Conservation (phyloP, 2,797 vertebrate genomes). For the Pteropus rufus region DNA sequence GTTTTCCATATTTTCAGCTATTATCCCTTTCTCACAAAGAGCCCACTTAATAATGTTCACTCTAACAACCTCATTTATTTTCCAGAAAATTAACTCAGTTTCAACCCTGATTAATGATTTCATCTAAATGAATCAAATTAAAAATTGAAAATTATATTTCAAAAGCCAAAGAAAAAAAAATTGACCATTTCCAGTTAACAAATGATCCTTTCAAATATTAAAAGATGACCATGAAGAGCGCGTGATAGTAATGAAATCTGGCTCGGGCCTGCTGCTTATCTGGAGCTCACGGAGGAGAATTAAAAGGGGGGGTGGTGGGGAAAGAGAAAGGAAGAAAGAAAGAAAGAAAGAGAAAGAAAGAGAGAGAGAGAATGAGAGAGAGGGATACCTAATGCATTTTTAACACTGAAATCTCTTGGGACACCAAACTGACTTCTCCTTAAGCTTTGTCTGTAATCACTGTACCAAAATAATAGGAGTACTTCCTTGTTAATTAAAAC, state of each 20-base stretch:
- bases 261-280: constrained; percentile 85
- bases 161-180: constrained; percentile 96
- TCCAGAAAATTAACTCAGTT: constrained; percentile 99
- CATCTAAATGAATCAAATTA: constrained; percentile 99
- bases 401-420: constrained; percentile 81
- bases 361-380: not conserved
- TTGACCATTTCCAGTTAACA: constrained; percentile 95
- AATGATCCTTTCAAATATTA: constrained; percentile 99
- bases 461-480: constrained; percentile 79
- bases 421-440: constrained; percentile 80
- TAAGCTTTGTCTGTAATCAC: constrained; percentile 79
- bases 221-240: constrained; percentile 91
- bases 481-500: constrained; percentile 82
- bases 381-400: constrained; percentile 78
- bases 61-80: constrained; percentile 99
- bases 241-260: constrained; percentile 89
- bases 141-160: constrained; percentile 99
- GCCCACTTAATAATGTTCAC: constrained; percentile 96
- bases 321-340: not conserved
- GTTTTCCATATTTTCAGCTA: constrained; percentile 84
- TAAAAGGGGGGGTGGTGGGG: not conserved
- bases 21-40: constrained; percentile 88
- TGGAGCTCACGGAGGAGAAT: constrained; percentile 78
- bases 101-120: constrained; percentile 99
- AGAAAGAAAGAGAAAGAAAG: not conserved